Evolutionary conservation across 2,113 vertebrate species (phyloP), one percentile per base, ranked within the genome.

Genomic region (Lutjanus erythropterus): DNA sequence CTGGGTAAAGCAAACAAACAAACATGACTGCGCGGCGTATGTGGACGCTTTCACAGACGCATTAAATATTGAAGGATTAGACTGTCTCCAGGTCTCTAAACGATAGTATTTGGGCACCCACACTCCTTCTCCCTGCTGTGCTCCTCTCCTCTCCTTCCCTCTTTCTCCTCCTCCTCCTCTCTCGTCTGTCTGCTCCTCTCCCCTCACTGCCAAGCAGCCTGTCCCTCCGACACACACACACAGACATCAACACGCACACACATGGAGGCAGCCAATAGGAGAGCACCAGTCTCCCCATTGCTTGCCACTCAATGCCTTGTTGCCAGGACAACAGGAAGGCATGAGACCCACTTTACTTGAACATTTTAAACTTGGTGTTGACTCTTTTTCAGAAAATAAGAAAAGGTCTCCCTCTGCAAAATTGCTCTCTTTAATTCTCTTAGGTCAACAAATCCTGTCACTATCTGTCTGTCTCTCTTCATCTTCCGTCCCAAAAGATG

Each of bases 291-390:
- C 93, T 93, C 93, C 94, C 94, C 92, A 94, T 94, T 92, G 91
- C 93, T 94, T 94, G 93, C 95, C 94, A 95, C 94, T 95, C 94
- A 94, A 87, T 86, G 91, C 90, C 93, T 94, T 94, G 95, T 95
- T 95, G 91, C 94, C 92, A 94, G 91, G 95, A 94, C 94, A 93
- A 95, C 94, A 89, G 93, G 87, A 89, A 95, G 91, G 92, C 93
- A 94, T 93, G 91, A 95, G 93, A 94, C 91, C 94, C 94, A 93
- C 92, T 95, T 95, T 91, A 88, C 76, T 91, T 91, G 71, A 94
- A 88, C 91, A 86, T 94, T 94, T 93, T 88, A 90, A 94, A 94
- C 90, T 94, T 94, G 92, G 82, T 93, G 92, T 91, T 94, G 91
- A 94, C 87, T 93, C 84, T 91, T 78, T 75, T 42, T 23, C n/a